These are phyloP conservation scores for Heloderma charlesbogerti DNA, from an alignment of 2,113 vertebrate genomes.

Conservation along the genomic window DNA sequence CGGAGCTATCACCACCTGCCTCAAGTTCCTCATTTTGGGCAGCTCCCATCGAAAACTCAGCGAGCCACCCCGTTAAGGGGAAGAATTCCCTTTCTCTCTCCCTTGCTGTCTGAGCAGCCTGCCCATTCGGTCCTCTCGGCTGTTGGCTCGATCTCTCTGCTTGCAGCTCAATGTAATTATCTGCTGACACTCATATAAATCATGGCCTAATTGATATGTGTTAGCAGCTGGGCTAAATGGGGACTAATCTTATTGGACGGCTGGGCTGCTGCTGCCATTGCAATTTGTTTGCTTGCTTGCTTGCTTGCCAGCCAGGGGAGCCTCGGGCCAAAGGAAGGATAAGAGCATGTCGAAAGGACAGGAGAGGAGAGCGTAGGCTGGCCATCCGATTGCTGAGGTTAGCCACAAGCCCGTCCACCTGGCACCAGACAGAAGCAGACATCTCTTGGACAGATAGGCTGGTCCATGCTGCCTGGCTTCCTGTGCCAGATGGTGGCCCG, in stretches of 20 bases:
- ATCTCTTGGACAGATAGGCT: background rate
- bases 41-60: background rate
- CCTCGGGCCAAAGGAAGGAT: background rate
- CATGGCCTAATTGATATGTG: constrained; percentile 48
- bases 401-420: background rate
- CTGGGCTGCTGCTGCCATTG: too few species aligned
- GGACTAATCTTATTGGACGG: background rate
- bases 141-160: background rate
- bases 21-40: background rate
- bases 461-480: background rate
- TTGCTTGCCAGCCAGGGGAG: background rate
- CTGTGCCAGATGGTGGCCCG: background rate
- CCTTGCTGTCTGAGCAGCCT: too few species aligned
- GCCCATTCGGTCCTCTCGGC: background rate
- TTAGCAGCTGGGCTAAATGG: constrained; percentile 16
- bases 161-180: constrained; percentile 38
- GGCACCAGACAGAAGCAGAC: background rate
- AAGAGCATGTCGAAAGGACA: background rate
- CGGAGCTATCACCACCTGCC: background rate
- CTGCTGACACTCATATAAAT: constrained; percentile 23
- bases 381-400: background rate
- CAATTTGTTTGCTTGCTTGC: too few species aligned
- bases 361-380: background rate
- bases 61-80: background rate
- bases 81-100: too few species aligned